These are phyloP conservation scores for Branchinecta lynchi DNA, from an alignment of 1,140 invertebrate species.

Conservation along the genomic window DNA sequence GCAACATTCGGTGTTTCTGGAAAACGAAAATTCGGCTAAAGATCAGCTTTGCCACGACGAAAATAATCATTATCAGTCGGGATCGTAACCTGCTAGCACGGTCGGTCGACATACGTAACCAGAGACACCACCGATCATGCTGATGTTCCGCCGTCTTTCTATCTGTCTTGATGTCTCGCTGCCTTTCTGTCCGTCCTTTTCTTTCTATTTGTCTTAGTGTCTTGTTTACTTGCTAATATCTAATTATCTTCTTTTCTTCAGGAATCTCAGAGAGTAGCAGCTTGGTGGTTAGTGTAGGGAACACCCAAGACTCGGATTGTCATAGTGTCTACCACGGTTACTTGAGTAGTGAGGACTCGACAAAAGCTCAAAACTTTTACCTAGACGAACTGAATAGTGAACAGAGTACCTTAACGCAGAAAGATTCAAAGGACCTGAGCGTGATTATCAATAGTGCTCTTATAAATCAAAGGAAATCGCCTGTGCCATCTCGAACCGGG, in stretches of 20 bases:
- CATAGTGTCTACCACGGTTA: conserved; percentile 21
- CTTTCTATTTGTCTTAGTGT: too few relatives aligned
- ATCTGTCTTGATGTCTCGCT: too few relatives aligned
- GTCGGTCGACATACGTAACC: too few relatives aligned
- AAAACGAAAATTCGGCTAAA: too few relatives aligned
- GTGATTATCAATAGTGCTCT: not conserved
- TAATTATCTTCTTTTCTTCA: conserved; percentile 23
- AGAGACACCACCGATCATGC: too few relatives aligned
- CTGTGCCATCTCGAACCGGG: not conserved
- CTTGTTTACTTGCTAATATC: too few relatives aligned
- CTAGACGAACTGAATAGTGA: not conserved
- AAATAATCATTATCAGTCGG: too few relatives aligned
- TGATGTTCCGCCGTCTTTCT: too few relatives aligned
- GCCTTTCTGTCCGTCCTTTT: too few relatives aligned
- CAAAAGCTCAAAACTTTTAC: conserved; percentile 14
- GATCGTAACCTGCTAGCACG: too few relatives aligned
- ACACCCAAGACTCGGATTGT: conserved; percentile 52
- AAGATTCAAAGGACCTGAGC: conserved; percentile 1
- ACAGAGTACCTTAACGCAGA: not conserved
- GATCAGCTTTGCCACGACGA: too few relatives aligned
- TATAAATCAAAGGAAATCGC: not conserved
- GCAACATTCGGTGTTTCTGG: too few relatives aligned
- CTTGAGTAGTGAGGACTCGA: conserved; percentile 21
- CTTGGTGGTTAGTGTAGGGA: conserved; percentile 34
- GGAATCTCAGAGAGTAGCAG: conserved; percentile 28